Evolutionary conservation across 2,888 invertebrate species (phyloP).

Genomic region (Xestia ashworthii): DNA sequence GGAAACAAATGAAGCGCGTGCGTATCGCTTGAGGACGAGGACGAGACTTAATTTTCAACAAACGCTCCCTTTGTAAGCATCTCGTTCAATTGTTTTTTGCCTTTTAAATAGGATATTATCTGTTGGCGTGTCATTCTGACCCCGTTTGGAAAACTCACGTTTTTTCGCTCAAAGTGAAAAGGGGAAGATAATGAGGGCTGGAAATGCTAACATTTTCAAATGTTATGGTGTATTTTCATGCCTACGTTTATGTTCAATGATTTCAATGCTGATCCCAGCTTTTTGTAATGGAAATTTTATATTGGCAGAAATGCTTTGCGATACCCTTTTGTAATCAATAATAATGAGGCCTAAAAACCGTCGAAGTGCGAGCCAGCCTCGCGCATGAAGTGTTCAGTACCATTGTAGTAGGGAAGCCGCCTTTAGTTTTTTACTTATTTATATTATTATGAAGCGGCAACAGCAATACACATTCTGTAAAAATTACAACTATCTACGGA

Average conservation of each 20-base stretch:
- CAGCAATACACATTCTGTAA: too few species aligned
- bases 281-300: neutral
- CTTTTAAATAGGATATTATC: conserved; percentile 61
- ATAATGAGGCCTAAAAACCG: neutral
- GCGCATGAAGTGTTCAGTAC: too few species aligned
- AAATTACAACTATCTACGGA: too few species aligned
- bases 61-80: conserved; percentile 50
- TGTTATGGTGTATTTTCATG: conserved; percentile 2
- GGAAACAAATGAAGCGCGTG: neutral
- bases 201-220: conserved; percentile 21
- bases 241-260: neutral
- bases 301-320: neutral
- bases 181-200: neutral
- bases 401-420: too few species aligned
- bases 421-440: too few species aligned
- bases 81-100: conserved; percentile 58
- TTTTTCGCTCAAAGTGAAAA: conserved; percentile 13
- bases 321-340: neutral
- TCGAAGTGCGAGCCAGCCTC: too few species aligned
- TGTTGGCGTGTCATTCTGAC: conserved; percentile 32
- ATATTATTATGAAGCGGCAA: too few species aligned
- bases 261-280: neutral
- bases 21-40: neutral
- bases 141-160: conserved; percentile 43
- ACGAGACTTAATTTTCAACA: conserved; percentile 31